Base-by-base conservation (phyloP, 1,140 invertebrate genomes). In the Philopotamus ludificatus region DNA sequence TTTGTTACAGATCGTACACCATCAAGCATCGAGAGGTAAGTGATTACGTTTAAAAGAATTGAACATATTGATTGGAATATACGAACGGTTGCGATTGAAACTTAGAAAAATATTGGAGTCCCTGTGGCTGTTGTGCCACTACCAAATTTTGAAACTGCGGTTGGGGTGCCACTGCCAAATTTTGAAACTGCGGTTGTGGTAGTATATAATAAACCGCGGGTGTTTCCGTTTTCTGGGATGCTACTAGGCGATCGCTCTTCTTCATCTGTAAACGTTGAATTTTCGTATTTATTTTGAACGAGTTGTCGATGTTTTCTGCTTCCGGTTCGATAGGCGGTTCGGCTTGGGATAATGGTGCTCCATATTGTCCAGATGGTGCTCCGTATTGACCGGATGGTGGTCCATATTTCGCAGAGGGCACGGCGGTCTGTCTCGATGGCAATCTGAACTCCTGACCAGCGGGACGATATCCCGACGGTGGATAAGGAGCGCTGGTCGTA, bases 371-470 rank as follows among this genome's bases (percentile, higher is more conserved):
- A 12, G 63, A 34, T 3, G 78, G 76, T 12, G 71, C 71, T 1
- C 69, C 59, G 60, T 76, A 77, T 2, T 72, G 74, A 7, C 72
- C 72, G 18, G 73, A 65, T 7, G 79, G 79, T 18, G 76, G 74
- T 47, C 73, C 76, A 65, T 81, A 81, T 66, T 74, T 77, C 41
- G 75, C 71, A 23, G 71, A 73, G 15, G 77, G 79, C 3, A 74
- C 74, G 10, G 68, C 41, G 0, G 69, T 54, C 12, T 34, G 28
- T 0, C 74, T 73, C 15, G 73, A 57, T 22, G 79, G 79, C 1
- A 80, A 67, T 3, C 76, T 74, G 55, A 81, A 78, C 45, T 73
- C 74, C 41, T 72, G 76, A 8, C 68, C 68, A 0, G 70, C 53
- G 0, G 78, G 79, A 50, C 69, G 74, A 65, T 71, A 79, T 15